phyloP scores from a whole-genome alignment of 2,797 vertebrate genomes.

The Acridotheres tristis region DNA sequence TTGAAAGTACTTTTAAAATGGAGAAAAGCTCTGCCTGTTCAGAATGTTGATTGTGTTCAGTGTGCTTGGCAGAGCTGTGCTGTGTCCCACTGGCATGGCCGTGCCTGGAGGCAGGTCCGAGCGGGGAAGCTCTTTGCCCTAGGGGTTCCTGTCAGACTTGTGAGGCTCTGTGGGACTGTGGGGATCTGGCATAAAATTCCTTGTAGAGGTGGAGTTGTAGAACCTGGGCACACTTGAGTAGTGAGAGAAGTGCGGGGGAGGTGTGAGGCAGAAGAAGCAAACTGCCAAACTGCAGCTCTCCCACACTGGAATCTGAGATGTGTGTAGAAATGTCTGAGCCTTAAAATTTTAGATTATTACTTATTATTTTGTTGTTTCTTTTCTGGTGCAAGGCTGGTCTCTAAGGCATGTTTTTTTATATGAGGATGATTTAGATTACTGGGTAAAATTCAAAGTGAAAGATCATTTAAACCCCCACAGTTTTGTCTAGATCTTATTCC shows the following conservation, averaged over 20 bases:
- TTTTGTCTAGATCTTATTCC: neutral
- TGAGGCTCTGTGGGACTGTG: neutral
- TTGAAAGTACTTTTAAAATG: neutral
- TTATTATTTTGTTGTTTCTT: neutral
- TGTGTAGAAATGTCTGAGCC: neutral
- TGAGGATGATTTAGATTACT: neutral
- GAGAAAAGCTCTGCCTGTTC: neutral
- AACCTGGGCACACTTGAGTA: neutral
- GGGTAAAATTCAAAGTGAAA: neutral
- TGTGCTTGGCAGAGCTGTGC: neutral
- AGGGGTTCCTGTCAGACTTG: fast-evolving
- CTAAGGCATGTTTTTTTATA: neutral
- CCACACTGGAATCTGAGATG: neutral
- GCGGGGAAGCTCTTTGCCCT: neutral
- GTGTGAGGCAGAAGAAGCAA: neutral
- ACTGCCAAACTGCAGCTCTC: neutral
- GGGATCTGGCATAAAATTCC: fast-evolving
- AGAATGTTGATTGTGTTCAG: neutral
- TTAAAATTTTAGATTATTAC: neutral
- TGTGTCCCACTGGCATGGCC: neutral
- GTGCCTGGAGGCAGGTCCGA: neutral
- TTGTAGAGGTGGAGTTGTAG: neutral
- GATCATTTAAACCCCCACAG: neutral
- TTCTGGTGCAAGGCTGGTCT: neutral
- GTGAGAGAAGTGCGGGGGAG: neutral